These are phyloP conservation scores for Sesamia inferens DNA, from an alignment of 2,888 invertebrate species.

Conservation along the genomic window DNA sequence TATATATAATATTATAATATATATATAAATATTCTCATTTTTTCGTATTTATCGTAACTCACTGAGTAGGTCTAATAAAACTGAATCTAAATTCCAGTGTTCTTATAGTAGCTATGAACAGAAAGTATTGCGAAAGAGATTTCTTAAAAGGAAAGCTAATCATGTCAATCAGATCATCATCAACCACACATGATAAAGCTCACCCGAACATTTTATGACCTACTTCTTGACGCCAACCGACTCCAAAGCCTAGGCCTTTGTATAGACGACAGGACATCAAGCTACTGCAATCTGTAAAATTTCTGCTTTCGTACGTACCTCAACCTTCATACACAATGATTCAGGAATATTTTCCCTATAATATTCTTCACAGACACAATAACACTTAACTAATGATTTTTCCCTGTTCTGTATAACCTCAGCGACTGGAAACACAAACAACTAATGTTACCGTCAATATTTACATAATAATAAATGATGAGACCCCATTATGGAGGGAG, in stretches of 20 bases:
- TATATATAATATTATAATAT: too few species aligned
- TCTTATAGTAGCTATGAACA: too few species aligned
- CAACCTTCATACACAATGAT: slow-evolving; percentile 27
- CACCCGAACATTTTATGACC: neutral
- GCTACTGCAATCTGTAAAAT: too few species aligned
- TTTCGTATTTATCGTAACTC: neutral
- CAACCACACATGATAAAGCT: too few species aligned
- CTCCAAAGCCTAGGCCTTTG: slow-evolving; percentile 4
- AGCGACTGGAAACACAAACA: neutral
- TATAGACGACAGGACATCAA: too few species aligned
- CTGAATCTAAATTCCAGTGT: too few species aligned
- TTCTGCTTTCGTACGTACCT: too few species aligned
- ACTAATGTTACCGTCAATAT: neutral
- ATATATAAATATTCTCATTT: too few species aligned
- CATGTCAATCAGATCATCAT: too few species aligned
- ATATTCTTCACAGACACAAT: neutral
- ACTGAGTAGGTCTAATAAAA: too few species aligned
- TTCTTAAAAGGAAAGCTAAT: neutral
- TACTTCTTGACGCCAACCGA: neutral
- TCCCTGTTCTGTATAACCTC: slow-evolving; percentile 2
- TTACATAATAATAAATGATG: neutral
- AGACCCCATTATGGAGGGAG: too few species aligned
- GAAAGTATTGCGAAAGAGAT: neutral
- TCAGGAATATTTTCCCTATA: slow-evolving; percentile 30
- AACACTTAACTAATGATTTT: slow-evolving; percentile 12